These are phyloP conservation scores for Lepidocolaptes lacrymiger DNA, from an alignment of 2,797 vertebrate genomes.

Conservation along the genomic window DNA sequence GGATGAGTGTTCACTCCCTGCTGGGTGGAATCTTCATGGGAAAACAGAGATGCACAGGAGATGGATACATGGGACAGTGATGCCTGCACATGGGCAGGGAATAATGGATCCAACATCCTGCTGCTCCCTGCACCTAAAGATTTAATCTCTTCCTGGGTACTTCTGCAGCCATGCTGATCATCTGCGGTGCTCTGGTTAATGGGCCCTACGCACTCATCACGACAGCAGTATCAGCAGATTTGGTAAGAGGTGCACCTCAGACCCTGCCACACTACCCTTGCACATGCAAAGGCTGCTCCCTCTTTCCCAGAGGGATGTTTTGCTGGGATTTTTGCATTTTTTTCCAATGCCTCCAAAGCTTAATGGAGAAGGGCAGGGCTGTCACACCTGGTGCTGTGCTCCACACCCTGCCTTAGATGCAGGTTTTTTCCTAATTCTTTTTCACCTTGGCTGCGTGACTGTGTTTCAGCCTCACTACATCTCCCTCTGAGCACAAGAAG, in stretches of 20 bases:
- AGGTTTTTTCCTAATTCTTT: background rate
- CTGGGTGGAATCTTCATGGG: background rate
- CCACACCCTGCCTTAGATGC: accelerated
- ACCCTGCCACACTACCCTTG: background rate
- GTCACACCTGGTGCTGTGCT: accelerated
- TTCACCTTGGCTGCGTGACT: background rate
- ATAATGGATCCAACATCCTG: accelerated
- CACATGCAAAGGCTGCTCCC: background rate
- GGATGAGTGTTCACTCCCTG: background rate
- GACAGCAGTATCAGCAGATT: slow-evolving; percentile 93
- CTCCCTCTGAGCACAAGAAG: background rate
- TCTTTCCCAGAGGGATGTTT: background rate
- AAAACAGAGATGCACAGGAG: background rate
- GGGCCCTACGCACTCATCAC: slow-evolving; percentile 97
- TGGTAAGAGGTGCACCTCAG: slow-evolving; percentile 79
- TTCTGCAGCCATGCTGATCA: slow-evolving; percentile 86
- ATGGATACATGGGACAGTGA: accelerated
- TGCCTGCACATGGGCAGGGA: accelerated
- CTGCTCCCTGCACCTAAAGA: background rate
- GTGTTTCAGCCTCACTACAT: background rate
- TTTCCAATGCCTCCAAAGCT: background rate
- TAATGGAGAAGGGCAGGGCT: background rate
- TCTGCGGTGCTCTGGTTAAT: slow-evolving; percentile 93
- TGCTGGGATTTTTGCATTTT: background rate
- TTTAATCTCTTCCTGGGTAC: background rate